Percentiles rank a stretch among this genome's conserved stretches.
phyloP scores from a whole-genome alignment of 2,888 invertebrate genomes.

The Aspidapion aeneum region DNA sequence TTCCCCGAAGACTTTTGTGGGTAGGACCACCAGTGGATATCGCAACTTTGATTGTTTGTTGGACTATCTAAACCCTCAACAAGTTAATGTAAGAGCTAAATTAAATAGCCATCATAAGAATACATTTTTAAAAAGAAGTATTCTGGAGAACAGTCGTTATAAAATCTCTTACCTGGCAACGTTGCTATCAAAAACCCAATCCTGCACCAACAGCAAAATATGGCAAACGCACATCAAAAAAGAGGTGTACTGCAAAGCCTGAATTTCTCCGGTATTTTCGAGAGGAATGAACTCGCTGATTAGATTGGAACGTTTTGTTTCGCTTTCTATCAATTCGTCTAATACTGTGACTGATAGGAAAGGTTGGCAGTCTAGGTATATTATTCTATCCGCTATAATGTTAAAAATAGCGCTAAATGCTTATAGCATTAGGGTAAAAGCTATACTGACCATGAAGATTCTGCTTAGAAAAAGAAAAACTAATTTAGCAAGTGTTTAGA shows the following conservation, averaged over 20 bases:
- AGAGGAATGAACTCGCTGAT: constrained; percentile 59
- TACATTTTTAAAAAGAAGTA: too few species aligned
- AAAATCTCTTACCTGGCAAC: constrained; percentile 63
- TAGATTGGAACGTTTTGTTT: constrained; percentile 46
- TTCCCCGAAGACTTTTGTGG: too few species aligned
- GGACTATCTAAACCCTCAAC: too few species aligned
- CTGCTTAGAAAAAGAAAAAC: too few species aligned
- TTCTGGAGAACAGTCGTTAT: too few species aligned
- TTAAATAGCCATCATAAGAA: too few species aligned
- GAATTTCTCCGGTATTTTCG: constrained; percentile 62
- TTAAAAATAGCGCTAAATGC: too few species aligned
- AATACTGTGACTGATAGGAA: constrained; percentile 64
- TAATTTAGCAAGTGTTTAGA: too few species aligned
- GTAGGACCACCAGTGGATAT: too few species aligned
- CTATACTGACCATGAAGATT: too few species aligned
- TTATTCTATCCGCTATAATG: constrained; percentile 47
- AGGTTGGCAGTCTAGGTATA: constrained; percentile 86
- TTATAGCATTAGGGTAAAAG: constrained; percentile 59
- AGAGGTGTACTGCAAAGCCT: constrained; percentile 75
- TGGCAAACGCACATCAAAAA: constrained; percentile 89
- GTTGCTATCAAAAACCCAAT: constrained; percentile 85
- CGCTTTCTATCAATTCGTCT: constrained; percentile 60
- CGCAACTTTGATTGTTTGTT: too few species aligned
- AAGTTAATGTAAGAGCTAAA: too few species aligned
- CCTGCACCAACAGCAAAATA: constrained; percentile 82